Conservation (phyloP, 2,888 invertebrate species). For the Brachylomia viminalis region DNA sequence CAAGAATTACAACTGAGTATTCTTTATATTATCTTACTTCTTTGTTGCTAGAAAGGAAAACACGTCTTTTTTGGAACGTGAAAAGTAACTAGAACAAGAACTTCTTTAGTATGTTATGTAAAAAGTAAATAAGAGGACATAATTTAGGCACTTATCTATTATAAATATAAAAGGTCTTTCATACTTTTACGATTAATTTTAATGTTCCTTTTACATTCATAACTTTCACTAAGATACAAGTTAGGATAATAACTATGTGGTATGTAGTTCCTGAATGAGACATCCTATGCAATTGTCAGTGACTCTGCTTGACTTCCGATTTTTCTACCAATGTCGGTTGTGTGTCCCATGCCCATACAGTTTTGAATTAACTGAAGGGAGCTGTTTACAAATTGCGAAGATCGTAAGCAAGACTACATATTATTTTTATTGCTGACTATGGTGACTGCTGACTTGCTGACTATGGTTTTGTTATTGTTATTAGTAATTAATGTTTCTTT, state of each 20-base stretch:
- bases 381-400: neutral
- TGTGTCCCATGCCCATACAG: neutral
- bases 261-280: neutral
- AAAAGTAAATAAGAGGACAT: conserved; percentile 6
- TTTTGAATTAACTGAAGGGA: neutral
- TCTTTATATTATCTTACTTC: conserved; percentile 13
- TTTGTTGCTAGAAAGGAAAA: conserved; percentile 18
- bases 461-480: no score
- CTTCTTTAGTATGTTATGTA: conserved; percentile 4
- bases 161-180: neutral
- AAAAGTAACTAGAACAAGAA: neutral
- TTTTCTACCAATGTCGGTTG: no score
- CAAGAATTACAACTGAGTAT: conserved; percentile 43
- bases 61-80: conserved; percentile 7
- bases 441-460: no score
- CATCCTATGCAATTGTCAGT: neutral
- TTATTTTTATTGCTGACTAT: no score
- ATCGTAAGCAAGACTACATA: neutral
- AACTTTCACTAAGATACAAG: neutral
- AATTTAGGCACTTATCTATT: neutral
- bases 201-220: neutral
- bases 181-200: neutral
- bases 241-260: neutral
- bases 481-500: no score
- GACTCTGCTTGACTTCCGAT: no score